phyloP scores from a whole-genome alignment of 2,888 invertebrate genomes.

The Lasioglossum vierecki region DNA sequence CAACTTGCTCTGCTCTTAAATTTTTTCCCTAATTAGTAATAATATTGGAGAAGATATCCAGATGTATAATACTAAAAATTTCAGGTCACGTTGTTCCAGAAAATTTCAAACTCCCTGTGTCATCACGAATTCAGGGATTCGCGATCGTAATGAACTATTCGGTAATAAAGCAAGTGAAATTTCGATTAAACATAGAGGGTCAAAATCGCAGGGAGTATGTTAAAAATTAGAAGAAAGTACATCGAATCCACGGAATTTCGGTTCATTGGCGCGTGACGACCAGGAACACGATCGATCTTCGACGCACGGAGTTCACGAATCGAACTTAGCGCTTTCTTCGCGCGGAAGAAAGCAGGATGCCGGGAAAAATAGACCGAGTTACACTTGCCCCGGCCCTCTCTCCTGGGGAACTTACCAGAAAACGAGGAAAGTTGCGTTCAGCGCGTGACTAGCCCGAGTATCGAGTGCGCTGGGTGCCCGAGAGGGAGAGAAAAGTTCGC shows the following conservation, averaged over 20 bases:
- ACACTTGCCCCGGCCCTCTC: slow-evolving; percentile 3
- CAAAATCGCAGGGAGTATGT: neutral
- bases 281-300: slow-evolving; percentile 42
- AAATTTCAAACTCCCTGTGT: neutral
- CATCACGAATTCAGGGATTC: too few species aligned
- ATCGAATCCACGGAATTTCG: slow-evolving; percentile 12
- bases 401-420: slow-evolving; percentile 8
- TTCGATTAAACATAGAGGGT: neutral
- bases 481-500: neutral
- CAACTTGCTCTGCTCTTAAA: too few species aligned
- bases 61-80: neutral
- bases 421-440: slow-evolving; percentile 19
- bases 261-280: slow-evolving; percentile 27
- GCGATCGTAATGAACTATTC: too few species aligned
- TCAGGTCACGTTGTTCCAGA: neutral
- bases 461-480: neutral
- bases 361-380: slow-evolving; percentile 28
- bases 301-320: neutral
- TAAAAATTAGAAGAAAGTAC: neutral
- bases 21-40: neutral
- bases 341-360: slow-evolving; percentile 22
- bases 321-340: slow-evolving; percentile 28
- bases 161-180: too few species aligned
- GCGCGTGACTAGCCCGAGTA: neutral
- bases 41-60: neutral